These are phyloP conservation scores for Macrotus californicus DNA, from an alignment of 2,113 vertebrate genomes.

Conservation along the genomic window DNA sequence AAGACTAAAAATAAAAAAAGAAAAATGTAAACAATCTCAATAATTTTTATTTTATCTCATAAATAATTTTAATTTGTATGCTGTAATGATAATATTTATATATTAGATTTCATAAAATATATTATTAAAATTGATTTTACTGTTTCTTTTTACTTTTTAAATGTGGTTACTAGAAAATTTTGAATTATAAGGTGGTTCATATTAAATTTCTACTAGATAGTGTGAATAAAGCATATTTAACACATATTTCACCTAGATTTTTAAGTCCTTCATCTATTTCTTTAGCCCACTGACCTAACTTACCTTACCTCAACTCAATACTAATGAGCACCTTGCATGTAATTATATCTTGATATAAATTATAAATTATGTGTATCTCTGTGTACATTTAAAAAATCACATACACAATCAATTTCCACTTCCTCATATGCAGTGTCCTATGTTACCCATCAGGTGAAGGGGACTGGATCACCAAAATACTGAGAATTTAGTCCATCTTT, in stretches of 20 bases:
- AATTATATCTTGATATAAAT: background rate
- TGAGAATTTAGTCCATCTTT: background rate
- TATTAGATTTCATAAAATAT: background rate
- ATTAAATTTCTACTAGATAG: background rate
- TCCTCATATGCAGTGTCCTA: background rate
- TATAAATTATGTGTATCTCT: background rate
- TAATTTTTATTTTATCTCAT: background rate
- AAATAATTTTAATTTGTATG: background rate
- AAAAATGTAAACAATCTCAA: background rate
- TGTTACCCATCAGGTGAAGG: background rate
- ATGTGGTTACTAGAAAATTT: background rate
- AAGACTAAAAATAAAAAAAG: background rate
- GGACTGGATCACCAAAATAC: background rate
- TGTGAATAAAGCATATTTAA: background rate
- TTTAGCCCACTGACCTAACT: background rate
- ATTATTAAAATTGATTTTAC: background rate
- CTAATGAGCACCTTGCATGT: background rate
- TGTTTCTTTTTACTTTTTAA: slow-evolving; percentile 8
- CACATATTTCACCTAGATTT: background rate
- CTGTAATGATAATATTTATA: background rate
- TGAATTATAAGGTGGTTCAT: background rate
- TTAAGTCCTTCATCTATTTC: background rate
- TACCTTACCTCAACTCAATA: background rate
- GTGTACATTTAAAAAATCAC: background rate
- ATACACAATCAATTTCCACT: background rate